phyloP scores from a whole-genome alignment of 2,797 vertebrate species.

The Rhadinocentrus ornatus region DNA sequence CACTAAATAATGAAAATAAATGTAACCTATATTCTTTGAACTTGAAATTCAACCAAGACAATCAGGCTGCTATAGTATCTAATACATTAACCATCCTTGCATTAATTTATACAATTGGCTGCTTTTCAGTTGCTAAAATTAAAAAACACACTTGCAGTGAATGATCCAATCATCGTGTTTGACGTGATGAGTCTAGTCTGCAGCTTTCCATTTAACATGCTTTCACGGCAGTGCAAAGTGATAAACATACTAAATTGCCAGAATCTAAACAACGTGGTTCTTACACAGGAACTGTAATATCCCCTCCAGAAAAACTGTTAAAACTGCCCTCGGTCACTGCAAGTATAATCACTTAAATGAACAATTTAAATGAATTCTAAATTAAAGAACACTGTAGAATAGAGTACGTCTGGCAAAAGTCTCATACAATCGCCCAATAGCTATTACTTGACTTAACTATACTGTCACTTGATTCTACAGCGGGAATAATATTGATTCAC shows the following conservation, averaged over 20 bases:
- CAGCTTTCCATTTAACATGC: background rate
- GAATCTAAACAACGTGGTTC: background rate
- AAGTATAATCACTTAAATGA: background rate
- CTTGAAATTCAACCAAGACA: no score
- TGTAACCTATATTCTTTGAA: no score
- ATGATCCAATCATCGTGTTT: background rate
- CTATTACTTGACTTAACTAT: no score
- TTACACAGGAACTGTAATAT: no score
- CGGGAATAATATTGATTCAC: no score
- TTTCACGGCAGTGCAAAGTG: background rate
- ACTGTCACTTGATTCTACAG: no score
- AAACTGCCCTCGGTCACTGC: conserved; percentile 12
- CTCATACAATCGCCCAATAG: no score
- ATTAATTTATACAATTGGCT: background rate
- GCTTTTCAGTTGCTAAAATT: background rate
- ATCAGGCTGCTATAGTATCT: background rate
- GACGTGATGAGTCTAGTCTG: background rate
- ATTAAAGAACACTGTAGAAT: no score
- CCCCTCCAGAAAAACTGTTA: background rate
- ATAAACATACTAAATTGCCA: background rate
- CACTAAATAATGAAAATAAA: no score
- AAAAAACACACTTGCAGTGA: background rate
- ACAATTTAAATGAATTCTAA: no score
- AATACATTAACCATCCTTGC: background rate
- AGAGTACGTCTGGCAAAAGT: no score